phyloP scores from a whole-genome alignment of 1,140 invertebrate genomes.

The Trachymyrmex septentrionalis region DNA sequence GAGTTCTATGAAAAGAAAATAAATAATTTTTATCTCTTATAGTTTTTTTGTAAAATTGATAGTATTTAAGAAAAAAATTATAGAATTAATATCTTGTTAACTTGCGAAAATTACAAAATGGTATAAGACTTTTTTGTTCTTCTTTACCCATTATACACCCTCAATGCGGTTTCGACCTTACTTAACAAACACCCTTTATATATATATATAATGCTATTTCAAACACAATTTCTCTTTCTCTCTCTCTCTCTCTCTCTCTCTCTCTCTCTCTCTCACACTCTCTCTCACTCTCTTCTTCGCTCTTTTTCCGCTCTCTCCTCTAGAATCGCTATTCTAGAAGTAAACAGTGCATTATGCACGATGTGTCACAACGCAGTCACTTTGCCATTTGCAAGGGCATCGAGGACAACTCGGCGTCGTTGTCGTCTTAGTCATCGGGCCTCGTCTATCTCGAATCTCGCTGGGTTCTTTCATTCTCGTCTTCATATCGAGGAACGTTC shows the following conservation, averaged over 20 bases:
- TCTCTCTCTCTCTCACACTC: neutral
- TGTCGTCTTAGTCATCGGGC: constrained; percentile 30
- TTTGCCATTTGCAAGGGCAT: constrained; percentile 11
- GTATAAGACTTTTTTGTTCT: too few species aligned
- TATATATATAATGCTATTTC: neutral
- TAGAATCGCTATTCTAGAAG: constrained; percentile 7
- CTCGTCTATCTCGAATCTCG: constrained; percentile 20
- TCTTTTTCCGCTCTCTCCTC: neutral
- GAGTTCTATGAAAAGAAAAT: too few species aligned
- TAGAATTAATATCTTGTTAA: too few species aligned
- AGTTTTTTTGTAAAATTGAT: too few species aligned
- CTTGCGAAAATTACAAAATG: too few species aligned
- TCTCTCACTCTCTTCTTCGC: neutral
- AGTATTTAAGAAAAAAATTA: too few species aligned
- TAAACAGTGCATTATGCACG: constrained; percentile 15
- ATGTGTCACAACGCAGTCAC: constrained; percentile 21
- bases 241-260: neutral
- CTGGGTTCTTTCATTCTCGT: constrained; percentile 46
- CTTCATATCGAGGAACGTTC: neutral
- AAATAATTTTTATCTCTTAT: too few species aligned
- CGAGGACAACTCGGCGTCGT: constrained; percentile 37
- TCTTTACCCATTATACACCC: too few species aligned
- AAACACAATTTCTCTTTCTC: neutral
- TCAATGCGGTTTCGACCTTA: too few species aligned
- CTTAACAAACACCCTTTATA: too few species aligned